Conservation (phyloP, 2,888 invertebrate species). For the Plemyria rubiginata region DNA sequence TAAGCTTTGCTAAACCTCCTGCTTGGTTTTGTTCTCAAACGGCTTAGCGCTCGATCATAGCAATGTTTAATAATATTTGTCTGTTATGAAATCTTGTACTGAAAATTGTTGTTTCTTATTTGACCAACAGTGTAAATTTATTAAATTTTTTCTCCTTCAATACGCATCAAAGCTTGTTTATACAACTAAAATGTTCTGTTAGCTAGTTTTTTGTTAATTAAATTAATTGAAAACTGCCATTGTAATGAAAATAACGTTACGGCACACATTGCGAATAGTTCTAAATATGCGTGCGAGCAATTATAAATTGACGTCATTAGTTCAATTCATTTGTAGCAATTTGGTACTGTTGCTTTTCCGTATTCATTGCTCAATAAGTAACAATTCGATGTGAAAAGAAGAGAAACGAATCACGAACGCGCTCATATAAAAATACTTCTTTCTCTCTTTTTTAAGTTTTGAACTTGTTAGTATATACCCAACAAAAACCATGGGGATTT, state of each 20-base stretch:
- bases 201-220: too few species aligned
- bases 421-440: not conserved
- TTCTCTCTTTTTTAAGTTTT: not conserved
- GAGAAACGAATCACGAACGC: too few species aligned
- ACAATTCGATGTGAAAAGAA: too few species aligned
- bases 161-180: too few species aligned
- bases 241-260: not conserved
- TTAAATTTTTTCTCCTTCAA: too few species aligned
- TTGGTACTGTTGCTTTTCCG: slow-evolving; percentile 8
- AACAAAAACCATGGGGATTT: slow-evolving; percentile 11
- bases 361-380: slow-evolving; percentile 1
- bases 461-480: slow-evolving; percentile 1
- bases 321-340: slow-evolving; percentile 15
- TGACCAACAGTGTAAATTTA: too few species aligned
- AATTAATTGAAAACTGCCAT: not conserved
- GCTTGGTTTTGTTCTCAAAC: too few species aligned
- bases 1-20: too few species aligned
- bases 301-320: slow-evolving; percentile 17
- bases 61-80: too few species aligned
- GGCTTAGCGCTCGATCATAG: too few species aligned
- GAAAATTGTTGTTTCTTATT: too few species aligned
- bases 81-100: too few species aligned
- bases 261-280: not conserved
- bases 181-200: not conserved
- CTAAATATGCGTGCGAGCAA: slow-evolving; percentile 17